A percentile compares a stretch with the other conserved stretches of the same genome.
Evolutionary conservation across 2,113 vertebrate species (phyloP).

Genomic region (Sarotherodon lohbergeri): DNA sequence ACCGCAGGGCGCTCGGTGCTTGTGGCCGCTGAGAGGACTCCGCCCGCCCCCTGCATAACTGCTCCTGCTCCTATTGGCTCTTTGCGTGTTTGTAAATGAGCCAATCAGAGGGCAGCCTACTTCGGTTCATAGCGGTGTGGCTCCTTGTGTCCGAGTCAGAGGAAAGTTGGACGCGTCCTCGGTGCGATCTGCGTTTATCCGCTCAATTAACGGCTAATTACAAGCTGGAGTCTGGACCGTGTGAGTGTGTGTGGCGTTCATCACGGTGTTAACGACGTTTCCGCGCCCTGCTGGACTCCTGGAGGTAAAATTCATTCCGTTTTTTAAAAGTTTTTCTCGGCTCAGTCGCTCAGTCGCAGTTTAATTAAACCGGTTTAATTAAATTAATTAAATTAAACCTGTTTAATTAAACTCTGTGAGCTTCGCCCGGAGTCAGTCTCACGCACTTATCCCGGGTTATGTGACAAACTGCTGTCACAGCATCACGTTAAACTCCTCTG

Average conservation of each 20-base stretch:
- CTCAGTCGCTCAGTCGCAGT: not conserved
- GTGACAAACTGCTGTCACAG: not conserved
- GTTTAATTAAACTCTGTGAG: not conserved
- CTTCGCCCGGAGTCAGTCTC: not conserved
- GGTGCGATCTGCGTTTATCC: not conserved
- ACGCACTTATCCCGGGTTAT: rapidly evolving
- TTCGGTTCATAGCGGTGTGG: conserved; percentile 10
- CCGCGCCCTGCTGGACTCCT: not conserved
- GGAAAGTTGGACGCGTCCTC: not conserved
- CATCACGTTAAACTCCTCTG: not conserved
- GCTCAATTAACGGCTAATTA: conserved; percentile 3
- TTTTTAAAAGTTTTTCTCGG: not conserved
- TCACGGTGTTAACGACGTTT: not conserved
- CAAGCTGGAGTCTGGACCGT: not conserved
- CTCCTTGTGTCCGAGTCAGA: not conserved
- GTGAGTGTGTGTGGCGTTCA: not conserved
- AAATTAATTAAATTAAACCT: no score
- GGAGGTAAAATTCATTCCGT: not conserved
- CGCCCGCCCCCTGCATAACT: not conserved
- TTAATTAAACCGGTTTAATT: not conserved
- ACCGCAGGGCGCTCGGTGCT: not conserved
- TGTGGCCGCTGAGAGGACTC: rapidly evolving
- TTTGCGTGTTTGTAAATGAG: not conserved
- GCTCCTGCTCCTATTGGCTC: conserved; percentile 19
- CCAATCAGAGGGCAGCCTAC: conserved; percentile 24